Conservation (phyloP, 2,113 vertebrate species). For the Calyptomena viridis region DNA sequence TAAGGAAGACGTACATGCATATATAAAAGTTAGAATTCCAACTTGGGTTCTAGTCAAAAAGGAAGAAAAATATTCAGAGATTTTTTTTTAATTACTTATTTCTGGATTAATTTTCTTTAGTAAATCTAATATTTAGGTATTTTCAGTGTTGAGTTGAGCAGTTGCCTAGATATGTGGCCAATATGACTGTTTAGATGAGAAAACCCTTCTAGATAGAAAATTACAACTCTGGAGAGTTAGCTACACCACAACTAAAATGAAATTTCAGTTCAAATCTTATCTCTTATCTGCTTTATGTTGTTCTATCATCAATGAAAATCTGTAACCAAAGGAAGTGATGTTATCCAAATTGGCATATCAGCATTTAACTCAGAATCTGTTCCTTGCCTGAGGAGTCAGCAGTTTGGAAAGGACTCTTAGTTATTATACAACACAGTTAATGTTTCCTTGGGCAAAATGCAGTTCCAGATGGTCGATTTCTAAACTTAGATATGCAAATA, state of each 20-base stretch:
- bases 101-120: not conserved
- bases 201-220: not conserved
- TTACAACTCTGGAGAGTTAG: not conserved
- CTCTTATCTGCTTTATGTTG: not conserved
- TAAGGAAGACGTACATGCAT: rapidly evolving
- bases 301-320: not conserved
- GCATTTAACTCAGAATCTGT: not conserved
- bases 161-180: not conserved
- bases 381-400: not conserved
- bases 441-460: conserved; percentile 1
- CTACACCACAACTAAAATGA: not conserved
- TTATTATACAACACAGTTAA: not conserved
- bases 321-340: not conserved
- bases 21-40: not conserved
- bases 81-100: not conserved
- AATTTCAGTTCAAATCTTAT: not conserved
- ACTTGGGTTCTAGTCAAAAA: not conserved
- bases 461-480: not conserved
- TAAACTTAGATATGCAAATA: conserved; percentile 24
- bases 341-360: not conserved
- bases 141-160: not conserved
- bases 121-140: not conserved
- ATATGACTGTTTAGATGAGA: not conserved
- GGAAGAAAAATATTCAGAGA: not conserved
- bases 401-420: not conserved